Evolutionary conservation across 1,140 invertebrate species (phyloP), one percentile per base, ranked within the genome.

Genomic region (Heliconius eleuchia): DNA sequence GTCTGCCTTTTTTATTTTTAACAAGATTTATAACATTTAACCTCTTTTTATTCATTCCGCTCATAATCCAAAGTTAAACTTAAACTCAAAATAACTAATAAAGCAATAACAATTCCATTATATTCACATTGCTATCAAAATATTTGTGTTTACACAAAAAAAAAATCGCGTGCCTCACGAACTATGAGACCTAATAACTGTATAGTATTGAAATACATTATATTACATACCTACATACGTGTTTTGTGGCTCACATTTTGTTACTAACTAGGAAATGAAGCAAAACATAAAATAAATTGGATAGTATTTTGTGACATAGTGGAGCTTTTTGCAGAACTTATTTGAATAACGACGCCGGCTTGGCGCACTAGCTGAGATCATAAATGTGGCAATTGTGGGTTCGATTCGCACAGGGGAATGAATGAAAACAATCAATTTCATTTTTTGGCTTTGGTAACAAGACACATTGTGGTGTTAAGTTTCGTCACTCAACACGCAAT

Each of bases 251-350:
- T 57, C 8, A 23, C 55, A 57, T 57, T 55, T 57, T 3, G 19
- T 4, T 71, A 37, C 19, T n/a, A 39, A 71, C 30, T 39, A 71
- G 74, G 77, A 76, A 82, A 79, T 74, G 71, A 77, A 70, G 74
- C 76, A 76, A 81, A 81, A 81, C 70, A 30, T 27, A 66, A 57
- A 77, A 79, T 82, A 82, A 70, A 82, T 79, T 76, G 79, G 42
- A 76, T 42, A 70, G 70, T 57, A n/a, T 70, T n/a, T 34, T 72
- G 77, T 37, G 46, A 79, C 57, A 50, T 30, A 75, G 73, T 57
- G 9, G 72, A 78, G 50, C 52, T 73, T 82, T 82, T 82, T 78
- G 74, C 34, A 30, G 42, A 42, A 52, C 30, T 46, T 79, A 70
- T 74, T 79, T 77, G 79, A 82, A 82, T 76, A 79, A 82, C 77